Base-by-base conservation (phyloP, 1,140 invertebrate species). In the Pogonomyrmex barbatus region DNA sequence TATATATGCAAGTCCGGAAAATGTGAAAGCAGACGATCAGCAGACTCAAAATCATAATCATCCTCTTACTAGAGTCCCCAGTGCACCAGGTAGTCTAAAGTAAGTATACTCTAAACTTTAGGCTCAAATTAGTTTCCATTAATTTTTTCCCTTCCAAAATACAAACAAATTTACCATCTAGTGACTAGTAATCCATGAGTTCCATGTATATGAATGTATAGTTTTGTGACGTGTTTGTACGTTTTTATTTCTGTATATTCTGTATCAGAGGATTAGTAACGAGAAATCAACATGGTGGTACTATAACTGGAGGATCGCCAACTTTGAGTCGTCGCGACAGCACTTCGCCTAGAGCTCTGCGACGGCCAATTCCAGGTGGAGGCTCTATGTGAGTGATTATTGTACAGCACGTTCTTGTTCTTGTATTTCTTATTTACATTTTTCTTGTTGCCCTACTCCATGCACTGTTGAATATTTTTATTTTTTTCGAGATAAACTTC, bases 21-120 rank as follows among this genome's bases (percentile, higher is more conserved):
- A 88, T 88, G 85, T 91, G 36, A 94, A 93, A 82, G 84, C 82
- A 17, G 94, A 94, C 5, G 93, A 95, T 85, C 93, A 94, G 24
- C 24, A 24, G 75, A 93, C 92, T 91, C 94, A 95, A 77, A 94
- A 94, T 88, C 92, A 95, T 73, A 95, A 95, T 89, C 93, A 95
- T 91, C 96, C 96, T n/a, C 93, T 97, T n/a, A 96, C 96, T 24
- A 95, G 97, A 85, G 96, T 97, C 36, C 97, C 97, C 30, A 97
- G 96, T 93, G 96, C 97, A 47, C 97, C 97, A 36, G 97, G 97
- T 78, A 96, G 95, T 90, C 93, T 96, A 79, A 96, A 96, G 96
- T 96, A 94, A 93, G 94, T 93, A 84, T 78, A 86, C 9, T 24
- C 30, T 56, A 2, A 4, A n/a, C 17, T 81, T 63, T 73, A 42